These are phyloP conservation scores for Cuculus canorus DNA, from an alignment of 2,797 vertebrate genomes.

Conservation along the genomic window DNA sequence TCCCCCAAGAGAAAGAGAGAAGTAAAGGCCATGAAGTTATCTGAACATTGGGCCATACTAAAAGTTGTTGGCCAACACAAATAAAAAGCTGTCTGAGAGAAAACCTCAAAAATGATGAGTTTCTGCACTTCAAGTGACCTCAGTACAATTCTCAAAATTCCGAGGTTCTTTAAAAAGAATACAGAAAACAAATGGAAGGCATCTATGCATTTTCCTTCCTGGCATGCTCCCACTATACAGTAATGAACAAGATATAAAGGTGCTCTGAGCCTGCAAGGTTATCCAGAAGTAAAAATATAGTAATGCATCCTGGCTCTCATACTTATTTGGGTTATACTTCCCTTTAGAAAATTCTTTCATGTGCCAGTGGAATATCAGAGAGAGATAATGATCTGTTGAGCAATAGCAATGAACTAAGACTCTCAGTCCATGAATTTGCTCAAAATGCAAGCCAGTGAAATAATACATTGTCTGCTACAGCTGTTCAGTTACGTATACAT, in stretches of 20 bases:
- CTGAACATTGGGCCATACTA: not conserved
- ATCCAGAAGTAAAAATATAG: not conserved
- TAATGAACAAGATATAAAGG: not conserved
- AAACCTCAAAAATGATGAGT: not conserved
- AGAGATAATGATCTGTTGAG: slow-evolving; percentile 22
- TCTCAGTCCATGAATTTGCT: slow-evolving; percentile 20
- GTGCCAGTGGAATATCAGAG: slow-evolving; percentile 8
- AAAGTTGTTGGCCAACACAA: not conserved
- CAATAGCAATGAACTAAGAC: not conserved
- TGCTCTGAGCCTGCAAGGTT: not conserved
- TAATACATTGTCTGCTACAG: not conserved
- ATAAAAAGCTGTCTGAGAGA: not conserved
- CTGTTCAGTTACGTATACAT: not conserved
- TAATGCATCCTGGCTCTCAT: not conserved
- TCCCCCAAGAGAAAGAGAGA: not conserved
- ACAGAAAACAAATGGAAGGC: not conserved
- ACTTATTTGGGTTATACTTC: not conserved
- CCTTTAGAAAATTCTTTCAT: not conserved
- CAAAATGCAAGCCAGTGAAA: slow-evolving; percentile 14
- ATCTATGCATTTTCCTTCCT: not conserved
- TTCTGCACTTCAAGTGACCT: not conserved
- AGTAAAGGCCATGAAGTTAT: not conserved
- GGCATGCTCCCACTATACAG: not conserved
- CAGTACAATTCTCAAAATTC: not conserved
- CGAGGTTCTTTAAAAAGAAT: not conserved